Percentiles rank a stretch among this genome's conserved stretches.
Conservation (phyloP, 1,140 invertebrate species). For the Drosophila kurseongensis region DNA sequence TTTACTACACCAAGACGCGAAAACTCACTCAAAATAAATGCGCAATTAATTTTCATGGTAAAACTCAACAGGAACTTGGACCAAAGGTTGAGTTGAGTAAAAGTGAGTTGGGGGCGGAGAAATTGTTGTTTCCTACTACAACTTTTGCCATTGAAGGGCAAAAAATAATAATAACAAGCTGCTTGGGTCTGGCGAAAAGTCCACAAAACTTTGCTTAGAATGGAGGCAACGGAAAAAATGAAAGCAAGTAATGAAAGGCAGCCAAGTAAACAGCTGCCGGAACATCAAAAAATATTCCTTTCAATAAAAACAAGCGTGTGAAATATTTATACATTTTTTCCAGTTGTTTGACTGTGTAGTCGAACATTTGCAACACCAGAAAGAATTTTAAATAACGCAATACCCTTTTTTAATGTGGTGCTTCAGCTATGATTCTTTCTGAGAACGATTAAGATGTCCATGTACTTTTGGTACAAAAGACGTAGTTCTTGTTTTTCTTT, state of each 20-base stretch:
- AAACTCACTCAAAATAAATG: conserved; percentile 79
- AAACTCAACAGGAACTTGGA: conserved; percentile 64
- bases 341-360: background rate
- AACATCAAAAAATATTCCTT: conserved; percentile 45
- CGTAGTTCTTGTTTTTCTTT: no score
- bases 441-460: no score
- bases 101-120: conserved; percentile 22
- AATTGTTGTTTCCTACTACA: conserved; percentile 68
- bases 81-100: conserved; percentile 30
- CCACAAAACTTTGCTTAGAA: conserved; percentile 49
- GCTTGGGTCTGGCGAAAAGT: conserved; percentile 37
- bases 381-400: background rate
- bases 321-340: conserved; percentile 63
- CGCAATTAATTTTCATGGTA: conserved; percentile 79
- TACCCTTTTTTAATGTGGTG: background rate
- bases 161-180: conserved; percentile 62
- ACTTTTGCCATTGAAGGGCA: conserved; percentile 58
- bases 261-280: conserved; percentile 34
- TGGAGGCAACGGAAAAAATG: conserved; percentile 14
- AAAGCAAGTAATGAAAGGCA: conserved; percentile 38
- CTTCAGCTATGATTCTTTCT: background rate
- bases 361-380: background rate
- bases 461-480: no score
- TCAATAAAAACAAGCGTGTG: conserved; percentile 59
- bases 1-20: conserved; percentile 17